Evolutionary conservation across 1,140 invertebrate species (phyloP).

Genomic region (Drosophila sp.): DNA sequence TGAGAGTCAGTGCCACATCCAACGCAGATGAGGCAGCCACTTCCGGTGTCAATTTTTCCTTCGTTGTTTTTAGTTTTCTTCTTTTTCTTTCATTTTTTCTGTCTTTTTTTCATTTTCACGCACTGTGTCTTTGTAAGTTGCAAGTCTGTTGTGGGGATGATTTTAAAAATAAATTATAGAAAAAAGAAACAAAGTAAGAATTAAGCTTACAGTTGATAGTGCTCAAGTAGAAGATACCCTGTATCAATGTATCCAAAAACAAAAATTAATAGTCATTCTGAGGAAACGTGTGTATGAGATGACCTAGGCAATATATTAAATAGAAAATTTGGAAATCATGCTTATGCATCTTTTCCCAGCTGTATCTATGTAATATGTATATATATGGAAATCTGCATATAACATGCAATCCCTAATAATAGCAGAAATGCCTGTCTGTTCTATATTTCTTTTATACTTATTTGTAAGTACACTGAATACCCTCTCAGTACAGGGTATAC

Average conservation of each 20-base stretch:
- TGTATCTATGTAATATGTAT: no score
- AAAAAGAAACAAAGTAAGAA: slow-evolving; percentile 44
- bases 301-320: no score
- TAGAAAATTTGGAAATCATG: no score
- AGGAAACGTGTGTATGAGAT: no score
- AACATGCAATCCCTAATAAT: no score
- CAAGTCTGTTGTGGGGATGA: slow-evolving; percentile 66
- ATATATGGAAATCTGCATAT: no score
- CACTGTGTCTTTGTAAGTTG: slow-evolving; percentile 31
- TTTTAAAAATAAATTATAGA: slow-evolving; percentile 76
- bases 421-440: no score
- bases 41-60: slow-evolving; percentile 74
- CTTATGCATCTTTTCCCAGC: no score
- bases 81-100: slow-evolving; percentile 28
- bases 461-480: no score
- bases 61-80: slow-evolving; percentile 31
- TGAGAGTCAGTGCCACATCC: slow-evolving; percentile 41
- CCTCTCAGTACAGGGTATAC: slow-evolving; percentile 18
- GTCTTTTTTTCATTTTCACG: slow-evolving; percentile 1
- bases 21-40: slow-evolving; percentile 73
- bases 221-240: neutral
- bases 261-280: no score
- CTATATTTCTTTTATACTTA: no score
- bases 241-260: no score
- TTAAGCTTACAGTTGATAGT: neutral